A percentile compares a stretch with the other conserved stretches of the same genome.
Conservation (phyloP, 35 echinoderm and acorn worm species). For the Diadema setosum region DNA sequence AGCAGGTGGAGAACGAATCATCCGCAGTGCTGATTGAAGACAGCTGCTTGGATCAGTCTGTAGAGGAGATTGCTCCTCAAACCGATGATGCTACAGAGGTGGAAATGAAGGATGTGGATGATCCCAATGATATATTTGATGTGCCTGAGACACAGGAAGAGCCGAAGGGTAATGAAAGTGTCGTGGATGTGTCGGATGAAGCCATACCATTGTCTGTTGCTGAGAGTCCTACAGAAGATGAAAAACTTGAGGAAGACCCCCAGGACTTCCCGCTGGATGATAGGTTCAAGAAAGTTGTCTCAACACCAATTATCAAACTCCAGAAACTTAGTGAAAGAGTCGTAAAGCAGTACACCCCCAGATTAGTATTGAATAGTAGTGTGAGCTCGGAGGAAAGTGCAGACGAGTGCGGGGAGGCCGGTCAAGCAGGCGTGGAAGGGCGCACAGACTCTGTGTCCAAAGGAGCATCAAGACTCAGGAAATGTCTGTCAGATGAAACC, state of each 20-base stretch:
- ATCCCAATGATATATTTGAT: not conserved
- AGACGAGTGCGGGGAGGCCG: slow-evolving; percentile 19
- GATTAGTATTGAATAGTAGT: not conserved
- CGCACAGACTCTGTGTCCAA: not conserved
- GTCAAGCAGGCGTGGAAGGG: not conserved
- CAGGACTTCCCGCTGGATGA: not conserved
- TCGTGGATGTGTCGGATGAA: not conserved
- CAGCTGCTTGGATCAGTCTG: not conserved
- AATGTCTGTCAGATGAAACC: slow-evolving; percentile 67
- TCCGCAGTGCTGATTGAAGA: not conserved
- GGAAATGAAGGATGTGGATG: not conserved
- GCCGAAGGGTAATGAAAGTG: not conserved
- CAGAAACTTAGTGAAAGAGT: slow-evolving; percentile 1
- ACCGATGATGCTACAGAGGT: not conserved
- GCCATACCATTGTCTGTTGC: not conserved
- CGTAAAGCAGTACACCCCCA: slow-evolving; percentile 25
- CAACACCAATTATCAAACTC: slow-evolving; percentile 59
- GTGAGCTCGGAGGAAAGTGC: not conserved
- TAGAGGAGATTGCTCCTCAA: not conserved
- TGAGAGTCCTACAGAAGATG: not conserved
- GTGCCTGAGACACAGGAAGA: not conserved
- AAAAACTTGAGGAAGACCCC: not conserved
- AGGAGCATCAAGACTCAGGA: slow-evolving; percentile 41
- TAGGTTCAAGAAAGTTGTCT: not conserved
- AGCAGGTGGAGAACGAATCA: not conserved